These are phyloP conservation scores for Macrotrachela quadricornifera DNA, from an alignment of 1,140 invertebrate genomes.

Conservation along the genomic window DNA sequence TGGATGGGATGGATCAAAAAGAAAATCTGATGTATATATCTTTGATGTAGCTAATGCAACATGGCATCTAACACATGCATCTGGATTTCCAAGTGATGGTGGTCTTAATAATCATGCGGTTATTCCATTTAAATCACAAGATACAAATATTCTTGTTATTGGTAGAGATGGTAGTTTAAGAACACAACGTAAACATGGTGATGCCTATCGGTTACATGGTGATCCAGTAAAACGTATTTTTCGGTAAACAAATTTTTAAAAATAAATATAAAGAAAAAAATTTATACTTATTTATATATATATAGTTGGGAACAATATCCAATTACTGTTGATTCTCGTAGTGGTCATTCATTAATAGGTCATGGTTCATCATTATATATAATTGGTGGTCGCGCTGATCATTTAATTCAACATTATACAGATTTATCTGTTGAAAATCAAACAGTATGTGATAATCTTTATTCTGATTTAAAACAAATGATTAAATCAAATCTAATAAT, in stretches of 20 bases:
- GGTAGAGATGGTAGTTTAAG: slow-evolving; percentile 24
- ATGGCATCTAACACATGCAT: slow-evolving; percentile 14
- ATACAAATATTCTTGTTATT: slow-evolving; percentile 20
- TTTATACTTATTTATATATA: too few species aligned
- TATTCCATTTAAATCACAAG: slow-evolving; percentile 14
- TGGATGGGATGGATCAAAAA: slow-evolving; percentile 23
- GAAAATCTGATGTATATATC: slow-evolving; percentile 14
- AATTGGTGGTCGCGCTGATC: slow-evolving; percentile 22
- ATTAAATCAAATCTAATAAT: slow-evolving; percentile 2
- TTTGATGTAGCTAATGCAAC: slow-evolving; percentile 17
- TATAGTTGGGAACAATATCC: slow-evolving; percentile 10
- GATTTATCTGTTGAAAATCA: slow-evolving; percentile 9
- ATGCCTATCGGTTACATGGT: slow-evolving; percentile 17
- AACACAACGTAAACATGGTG: slow-evolving; percentile 19
- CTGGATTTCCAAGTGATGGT: slow-evolving; percentile 21
- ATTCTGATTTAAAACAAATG: slow-evolving; percentile 4
- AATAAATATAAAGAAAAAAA: not conserved
- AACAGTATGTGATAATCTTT: not conserved
- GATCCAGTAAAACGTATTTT: slow-evolving; percentile 12
- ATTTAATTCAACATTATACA: slow-evolving; percentile 15
- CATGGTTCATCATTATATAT: slow-evolving; percentile 14
- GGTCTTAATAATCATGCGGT: slow-evolving; percentile 15
- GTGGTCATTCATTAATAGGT: slow-evolving; percentile 20
- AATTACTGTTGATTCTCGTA: slow-evolving; percentile 17
- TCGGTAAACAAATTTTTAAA: slow-evolving; percentile 10